A percentile compares a stretch with the other conserved stretches of the same genome.
Evolutionary conservation across 1,140 invertebrate genomes (phyloP).

Genomic region (Macrocentrus cingulum): DNA sequence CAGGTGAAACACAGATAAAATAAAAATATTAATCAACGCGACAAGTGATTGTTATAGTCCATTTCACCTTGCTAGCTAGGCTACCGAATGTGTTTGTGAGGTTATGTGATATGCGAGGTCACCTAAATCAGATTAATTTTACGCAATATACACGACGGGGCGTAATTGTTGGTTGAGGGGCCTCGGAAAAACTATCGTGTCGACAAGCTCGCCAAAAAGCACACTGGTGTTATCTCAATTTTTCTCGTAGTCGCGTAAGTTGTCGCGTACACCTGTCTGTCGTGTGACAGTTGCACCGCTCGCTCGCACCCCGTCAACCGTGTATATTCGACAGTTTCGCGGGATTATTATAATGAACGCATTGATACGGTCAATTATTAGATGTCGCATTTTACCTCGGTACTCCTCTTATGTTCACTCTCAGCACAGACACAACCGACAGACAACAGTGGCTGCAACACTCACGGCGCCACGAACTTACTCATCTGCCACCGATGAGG

Average conservation of each 20-base stretch:
- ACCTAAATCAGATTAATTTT: conserved; percentile 58
- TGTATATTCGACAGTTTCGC: too few species aligned
- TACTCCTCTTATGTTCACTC: conserved; percentile 30
- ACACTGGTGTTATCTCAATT: background rate
- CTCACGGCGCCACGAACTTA: conserved; percentile 41
- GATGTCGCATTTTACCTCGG: conserved; percentile 43
- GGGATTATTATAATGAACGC: conserved; percentile 32
- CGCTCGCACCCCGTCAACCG: background rate
- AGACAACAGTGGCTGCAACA: conserved; percentile 32
- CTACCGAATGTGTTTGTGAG: conserved; percentile 20
- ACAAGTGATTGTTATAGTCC: too few species aligned
- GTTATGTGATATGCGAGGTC: conserved; percentile 45
- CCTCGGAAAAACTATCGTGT: background rate
- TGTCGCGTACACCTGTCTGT: background rate
- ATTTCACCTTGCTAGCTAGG: too few species aligned
- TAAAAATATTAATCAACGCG: too few species aligned
- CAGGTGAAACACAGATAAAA: too few species aligned
- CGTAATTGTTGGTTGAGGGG: conserved; percentile 36
- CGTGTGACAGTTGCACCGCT: background rate
- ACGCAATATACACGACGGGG: conserved; percentile 45
- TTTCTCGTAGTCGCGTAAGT: background rate
- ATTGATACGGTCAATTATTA: conserved; percentile 38
- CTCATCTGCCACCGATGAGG: conserved; percentile 30
- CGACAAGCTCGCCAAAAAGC: background rate
- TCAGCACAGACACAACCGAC: conserved; percentile 24